Conservation (phyloP, 2,888 invertebrate genomes). For the Fissipunctia ypsillon region DNA sequence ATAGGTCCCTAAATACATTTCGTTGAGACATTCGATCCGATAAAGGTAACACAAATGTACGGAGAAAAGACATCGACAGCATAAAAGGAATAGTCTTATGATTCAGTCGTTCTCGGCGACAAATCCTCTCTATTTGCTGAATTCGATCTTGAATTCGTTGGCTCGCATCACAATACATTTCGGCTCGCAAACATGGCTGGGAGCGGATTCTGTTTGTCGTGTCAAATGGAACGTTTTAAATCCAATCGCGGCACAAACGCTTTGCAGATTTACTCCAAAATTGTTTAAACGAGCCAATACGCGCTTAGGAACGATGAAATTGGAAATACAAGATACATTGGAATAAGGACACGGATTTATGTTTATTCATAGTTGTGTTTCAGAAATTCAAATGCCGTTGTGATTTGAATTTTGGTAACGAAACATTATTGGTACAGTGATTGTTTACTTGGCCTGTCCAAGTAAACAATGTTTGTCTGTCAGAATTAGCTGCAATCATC, state of each 20-base stretch:
- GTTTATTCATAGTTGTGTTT: constrained; percentile 36
- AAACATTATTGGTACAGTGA: background rate
- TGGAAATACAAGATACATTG: constrained; percentile 45
- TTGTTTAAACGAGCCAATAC: constrained; percentile 63
- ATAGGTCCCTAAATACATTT: constrained; percentile 51
- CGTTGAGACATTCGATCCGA: constrained; percentile 38
- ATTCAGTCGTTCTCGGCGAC: constrained; percentile 51
- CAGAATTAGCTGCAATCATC: background rate
- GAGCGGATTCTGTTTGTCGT: constrained; percentile 72
- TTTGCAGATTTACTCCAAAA: constrained; percentile 65
- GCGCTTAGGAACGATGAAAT: constrained; percentile 36
- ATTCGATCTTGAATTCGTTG: constrained; percentile 66
- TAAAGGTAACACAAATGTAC: constrained; percentile 57
- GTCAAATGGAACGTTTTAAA: constrained; percentile 79
- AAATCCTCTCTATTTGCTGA: constrained; percentile 63
- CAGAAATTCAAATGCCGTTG: constrained; percentile 27
- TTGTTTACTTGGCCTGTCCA: background rate
- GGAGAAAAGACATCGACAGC: constrained; percentile 26
- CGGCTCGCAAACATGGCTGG: constrained; percentile 68
- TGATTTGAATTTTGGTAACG: constrained; percentile 34
- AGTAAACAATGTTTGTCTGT: too few species aligned
- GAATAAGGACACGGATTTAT: constrained; percentile 28
- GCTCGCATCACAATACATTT: constrained; percentile 71
- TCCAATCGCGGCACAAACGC: constrained; percentile 68
- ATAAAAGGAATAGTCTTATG: constrained; percentile 55